A percentile compares a stretch with the other conserved stretches of the same genome.
Evolutionary conservation across 2,888 invertebrate genomes (phyloP).

Genomic region (Calliopum simillimum): DNA sequence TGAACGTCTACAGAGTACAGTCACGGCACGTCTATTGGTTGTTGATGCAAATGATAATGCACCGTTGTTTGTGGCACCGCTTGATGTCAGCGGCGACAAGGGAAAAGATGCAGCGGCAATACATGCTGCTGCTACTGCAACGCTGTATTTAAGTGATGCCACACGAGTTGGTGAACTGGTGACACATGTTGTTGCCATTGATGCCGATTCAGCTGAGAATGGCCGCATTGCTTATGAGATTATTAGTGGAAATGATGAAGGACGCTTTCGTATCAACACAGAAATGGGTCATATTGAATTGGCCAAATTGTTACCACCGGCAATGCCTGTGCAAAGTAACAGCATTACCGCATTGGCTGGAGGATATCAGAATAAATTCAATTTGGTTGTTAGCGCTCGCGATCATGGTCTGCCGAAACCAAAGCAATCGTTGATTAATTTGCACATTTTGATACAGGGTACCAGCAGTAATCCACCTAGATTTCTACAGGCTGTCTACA

Average conservation of each 20-base stretch:
- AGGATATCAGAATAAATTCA: slow-evolving; percentile 67
- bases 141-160: slow-evolving; percentile 74
- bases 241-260: slow-evolving; percentile 84
- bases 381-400: slow-evolving; percentile 85
- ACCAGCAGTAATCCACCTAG: slow-evolving; percentile 85
- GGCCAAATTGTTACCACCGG: slow-evolving; percentile 69
- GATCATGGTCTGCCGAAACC: slow-evolving; percentile 86
- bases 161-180: slow-evolving; percentile 73
- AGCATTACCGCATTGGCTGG: slow-evolving; percentile 24
- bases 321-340: slow-evolving; percentile 31
- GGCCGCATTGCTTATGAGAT: slow-evolving; percentile 89
- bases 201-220: slow-evolving; percentile 87
- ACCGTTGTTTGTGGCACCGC: slow-evolving; percentile 82
- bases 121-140: slow-evolving; percentile 39
- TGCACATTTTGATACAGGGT: slow-evolving; percentile 76
- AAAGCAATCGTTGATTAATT: slow-evolving; percentile 75
- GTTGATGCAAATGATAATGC: slow-evolving; percentile 91
- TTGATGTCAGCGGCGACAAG: not conserved
- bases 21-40: slow-evolving; percentile 80
- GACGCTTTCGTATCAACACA: slow-evolving; percentile 82
- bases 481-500: slow-evolving; percentile 81
- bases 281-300: slow-evolving; percentile 84
- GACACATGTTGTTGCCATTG: slow-evolving; percentile 83
- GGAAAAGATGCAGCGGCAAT: slow-evolving; percentile 32
- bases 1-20: slow-evolving; percentile 78